Base-by-base conservation (phyloP, 1,140 invertebrate species). In the Branchinecta lynchi region DNA sequence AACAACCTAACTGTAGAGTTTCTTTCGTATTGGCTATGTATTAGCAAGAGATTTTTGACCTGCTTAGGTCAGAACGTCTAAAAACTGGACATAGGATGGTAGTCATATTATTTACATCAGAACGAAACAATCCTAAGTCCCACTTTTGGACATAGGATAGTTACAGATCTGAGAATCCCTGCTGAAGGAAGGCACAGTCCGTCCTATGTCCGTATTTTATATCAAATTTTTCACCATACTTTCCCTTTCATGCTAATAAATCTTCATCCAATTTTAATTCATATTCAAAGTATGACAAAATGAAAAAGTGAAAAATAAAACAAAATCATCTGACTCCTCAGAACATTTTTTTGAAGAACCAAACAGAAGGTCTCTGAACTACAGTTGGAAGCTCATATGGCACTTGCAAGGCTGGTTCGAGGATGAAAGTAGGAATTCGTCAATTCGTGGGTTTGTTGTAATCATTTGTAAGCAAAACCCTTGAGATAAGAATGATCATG, bases 81-180 rank as follows among this genome's bases (percentile, higher is more conserved):
- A 51, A 51, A 51, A 51, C 46, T 51, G 9, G 46, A 51, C 46
- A 51, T 51, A 51, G 46, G 46, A 51, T 51, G 46, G 46, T 51
- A 51, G n/a, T 51, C 46, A 51, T 51, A 51, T 51, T 51, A n/a
- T n/a, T 51, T 51, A 51, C 46, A 51, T 51, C 46, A 51, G 46
- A 51, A 51, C n/a, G 46, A 51, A 51, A 51, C 46, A 51, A 51
- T 51, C 9, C 46, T 51, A 51, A 51, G n/a, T 51, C 46, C 46
- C 46, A 51, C 46, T 51, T 51, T 51, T 51, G 46, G 46, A 51
- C 46, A 51, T 51, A 51, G n/a, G n/a, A 51, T 51, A 9, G 46
- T n/a, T 51, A 51, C 46, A 51, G 46, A 51, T 51, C 46, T 51
- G 46, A 51, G 46, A 51, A 51, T 51, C 46, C 46, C 46, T 51